Evolutionary conservation across 2,888 invertebrate genomes (phyloP).

Genomic region (Melieria crassipennis): DNA sequence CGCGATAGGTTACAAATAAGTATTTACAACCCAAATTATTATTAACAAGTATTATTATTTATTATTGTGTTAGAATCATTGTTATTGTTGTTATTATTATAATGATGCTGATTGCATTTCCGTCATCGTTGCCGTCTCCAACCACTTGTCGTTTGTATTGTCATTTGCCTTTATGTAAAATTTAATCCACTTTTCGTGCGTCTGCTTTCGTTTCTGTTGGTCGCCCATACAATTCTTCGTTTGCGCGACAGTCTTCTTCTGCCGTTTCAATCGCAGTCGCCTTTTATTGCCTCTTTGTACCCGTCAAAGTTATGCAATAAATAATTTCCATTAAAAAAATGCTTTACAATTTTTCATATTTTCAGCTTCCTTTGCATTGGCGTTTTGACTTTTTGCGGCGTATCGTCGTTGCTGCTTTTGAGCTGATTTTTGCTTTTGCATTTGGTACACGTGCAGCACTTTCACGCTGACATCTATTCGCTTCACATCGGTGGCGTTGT

Average conservation of each 20-base stretch:
- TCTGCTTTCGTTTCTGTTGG: neutral
- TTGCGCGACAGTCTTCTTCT: neutral
- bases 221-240: neutral
- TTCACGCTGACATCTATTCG: too few species aligned
- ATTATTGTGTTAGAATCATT: too few species aligned
- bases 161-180: conserved; percentile 1
- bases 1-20: too few species aligned
- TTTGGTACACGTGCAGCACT: too few species aligned
- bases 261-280: neutral
- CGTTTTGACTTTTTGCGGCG: neutral
- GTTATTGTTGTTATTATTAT: conserved; percentile 15
- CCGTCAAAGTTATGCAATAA: conserved; percentile 25
- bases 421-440: neutral
- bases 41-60: too few species aligned
- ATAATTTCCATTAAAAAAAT: conserved; percentile 27
- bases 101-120: conserved; percentile 16
- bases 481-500: too few species aligned
- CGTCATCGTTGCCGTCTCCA: conserved; percentile 13
- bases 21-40: too few species aligned
- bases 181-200: neutral
- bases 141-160: neutral
- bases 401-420: neutral
- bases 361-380: neutral
- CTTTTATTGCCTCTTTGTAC: neutral
- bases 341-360: neutral